Evolutionary conservation across 1,140 invertebrate species (phyloP), one percentile per base, ranked within the genome.

Genomic region (Zaprionus tsacasi): DNA sequence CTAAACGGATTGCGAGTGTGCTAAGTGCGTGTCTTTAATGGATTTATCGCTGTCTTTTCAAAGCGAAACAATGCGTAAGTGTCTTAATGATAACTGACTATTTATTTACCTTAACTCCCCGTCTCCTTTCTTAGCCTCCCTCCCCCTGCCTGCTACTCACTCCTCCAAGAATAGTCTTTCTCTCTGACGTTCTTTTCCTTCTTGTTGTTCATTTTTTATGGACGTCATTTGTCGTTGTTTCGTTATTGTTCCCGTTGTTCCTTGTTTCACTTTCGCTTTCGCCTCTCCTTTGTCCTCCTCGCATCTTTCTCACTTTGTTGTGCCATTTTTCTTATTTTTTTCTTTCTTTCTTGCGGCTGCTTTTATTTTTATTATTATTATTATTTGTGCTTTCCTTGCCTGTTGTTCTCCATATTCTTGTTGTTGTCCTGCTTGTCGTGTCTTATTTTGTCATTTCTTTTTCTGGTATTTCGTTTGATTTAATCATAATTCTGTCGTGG

Each of bases 401-500:
- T 58, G 0, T 38, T 40, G 10, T 45, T 45, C n/a, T 45, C n/a
- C 2, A 6, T 45, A 48, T 67, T 57, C 15, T 66, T 40, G 10
- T 67, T 25, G 0, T 30, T 57, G 21, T 27, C 40, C 38, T 50
- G 58, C 57, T 54, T 57, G 56, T 33, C 52, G 6, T n/a, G 40
- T 70, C 43, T 64, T 63, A 21, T 30, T 33, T 15, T 45, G n/a
- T 66, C 52, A 35, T 65, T 70, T 21, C 35, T 35, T 25, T 35
- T 57, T 30, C 11, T 66, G 59, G 48, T 65, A 43, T 78, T 48
- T 60, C 48, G 76, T 78, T 74, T 78, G 76, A 78, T 74, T 78
- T 78, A 78, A 78, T 78, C 65, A 78, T 65, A 78, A 75, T 78
- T 74, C 50, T 61, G 57, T 74, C 66, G 33, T 33, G 38, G 68